phyloP scores from a whole-genome alignment of 2,797 vertebrate genomes.

The Muraenolepis orangiensis region DNA sequence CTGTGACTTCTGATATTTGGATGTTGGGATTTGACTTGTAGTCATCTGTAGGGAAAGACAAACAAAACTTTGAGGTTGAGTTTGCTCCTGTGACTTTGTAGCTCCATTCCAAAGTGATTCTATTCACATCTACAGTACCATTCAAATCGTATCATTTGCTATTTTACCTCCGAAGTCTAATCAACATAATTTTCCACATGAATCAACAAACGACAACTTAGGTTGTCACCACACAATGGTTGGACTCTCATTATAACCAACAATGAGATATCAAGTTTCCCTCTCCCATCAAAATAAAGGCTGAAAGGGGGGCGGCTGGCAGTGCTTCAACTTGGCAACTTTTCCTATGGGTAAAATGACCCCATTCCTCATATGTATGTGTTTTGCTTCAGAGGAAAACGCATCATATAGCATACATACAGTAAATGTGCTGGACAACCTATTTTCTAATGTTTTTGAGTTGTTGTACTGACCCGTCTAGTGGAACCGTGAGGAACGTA shows the following conservation, averaged over 20 bases:
- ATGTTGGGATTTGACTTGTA: constrained; percentile 77
- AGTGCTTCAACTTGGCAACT: too few relatives aligned
- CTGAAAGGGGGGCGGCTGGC: not conserved
- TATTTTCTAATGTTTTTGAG: not conserved
- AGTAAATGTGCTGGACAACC: not conserved
- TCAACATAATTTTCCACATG: not conserved
- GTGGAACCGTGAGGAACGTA: not conserved
- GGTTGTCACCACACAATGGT: not conserved
- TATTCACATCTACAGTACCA: not conserved
- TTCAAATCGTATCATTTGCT: not conserved
- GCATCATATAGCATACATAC: not conserved
- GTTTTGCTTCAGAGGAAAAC: not conserved
- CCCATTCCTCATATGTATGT: too few relatives aligned
- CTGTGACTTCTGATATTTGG: constrained; percentile 88
- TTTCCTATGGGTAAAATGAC: too few relatives aligned
- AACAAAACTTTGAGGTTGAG: not conserved
- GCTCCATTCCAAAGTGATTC: not conserved
- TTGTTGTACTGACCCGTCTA: too few relatives aligned
- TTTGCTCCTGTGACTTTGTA: not conserved
- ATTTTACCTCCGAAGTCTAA: not conserved
- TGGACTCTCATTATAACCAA: not conserved
- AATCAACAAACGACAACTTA: too few relatives aligned
- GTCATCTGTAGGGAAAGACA: constrained; percentile 57
- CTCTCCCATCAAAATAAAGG: not conserved
- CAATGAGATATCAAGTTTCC: not conserved